Evolutionary conservation across 2,888 invertebrate genomes (phyloP), one percentile per base, ranked within the genome.

Genomic region (Drosophila prolongata): DNA sequence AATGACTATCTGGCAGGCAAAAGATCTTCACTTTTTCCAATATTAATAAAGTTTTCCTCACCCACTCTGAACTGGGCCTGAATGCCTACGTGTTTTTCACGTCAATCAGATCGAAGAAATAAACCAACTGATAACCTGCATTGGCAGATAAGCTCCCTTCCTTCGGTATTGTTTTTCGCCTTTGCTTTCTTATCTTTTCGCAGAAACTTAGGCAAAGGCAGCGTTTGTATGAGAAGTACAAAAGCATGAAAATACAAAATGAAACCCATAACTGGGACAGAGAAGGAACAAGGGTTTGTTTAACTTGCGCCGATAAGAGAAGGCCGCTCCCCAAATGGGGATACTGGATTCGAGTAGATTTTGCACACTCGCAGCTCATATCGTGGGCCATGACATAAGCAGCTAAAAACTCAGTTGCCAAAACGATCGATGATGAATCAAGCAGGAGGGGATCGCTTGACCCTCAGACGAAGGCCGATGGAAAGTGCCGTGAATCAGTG

Each of bases 71-170:
- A 16, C 11, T 6, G 14, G 16, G 5, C 11, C 34, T 9, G 35
- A 67, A 38, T 71, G 84, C 73, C 57, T 75, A 89, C 87, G 82
- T 82, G 78, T 73, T 70, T 55, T 43, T 53, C 65, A 71, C 84
- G 78, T 87, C 89, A 87, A 80, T 75, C 54, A 67, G 75, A 73
- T 69, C 55, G 69, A 56, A 46, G 58, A 82, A 72, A 72, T 75
- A 79, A 77, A 79, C 75, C 78, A 77, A 84, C 89, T 89, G 82
- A 82, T 82, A 89, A 78, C 71, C 76, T 70, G 68, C 60, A 67
- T 80, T 75, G 57, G 56, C 67, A 64, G 82, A 82, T 82, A 87
- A 82, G 87, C 71, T 9, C 13, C 14, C 34, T 16, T 27, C 43
- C 52, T 35, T 35, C 13, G 14, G 57, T 34, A 19, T 24, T 27